Evolutionary conservation across 2,113 vertebrate species (phyloP).

Genomic region (Dicaeum eximium): DNA sequence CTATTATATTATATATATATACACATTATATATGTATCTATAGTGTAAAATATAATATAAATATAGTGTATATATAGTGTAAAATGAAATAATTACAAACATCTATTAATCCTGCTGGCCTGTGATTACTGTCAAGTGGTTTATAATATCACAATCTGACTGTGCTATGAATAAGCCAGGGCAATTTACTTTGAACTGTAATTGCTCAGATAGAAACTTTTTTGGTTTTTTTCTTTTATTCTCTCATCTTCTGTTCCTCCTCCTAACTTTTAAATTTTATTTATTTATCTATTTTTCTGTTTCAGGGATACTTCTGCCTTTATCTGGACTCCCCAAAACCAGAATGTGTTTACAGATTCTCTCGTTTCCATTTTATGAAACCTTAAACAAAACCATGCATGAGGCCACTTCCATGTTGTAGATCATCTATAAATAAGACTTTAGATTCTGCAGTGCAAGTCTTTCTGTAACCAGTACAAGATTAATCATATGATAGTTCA

Average conservation of each 20-base stretch:
- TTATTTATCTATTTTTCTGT: not conserved
- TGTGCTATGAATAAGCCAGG: not conserved
- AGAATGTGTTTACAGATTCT: not conserved
- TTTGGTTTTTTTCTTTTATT: not conserved
- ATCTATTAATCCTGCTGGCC: not conserved
- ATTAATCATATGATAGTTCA: accelerated
- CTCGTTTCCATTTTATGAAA: not conserved
- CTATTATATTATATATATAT: too few relatives aligned
- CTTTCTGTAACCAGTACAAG: not conserved
- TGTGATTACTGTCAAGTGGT: slow-evolving; percentile 43
- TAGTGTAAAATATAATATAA: too few relatives aligned
- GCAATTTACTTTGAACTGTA: slow-evolving; percentile 34
- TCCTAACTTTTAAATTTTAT: not conserved
- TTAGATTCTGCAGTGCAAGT: not conserved
- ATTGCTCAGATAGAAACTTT: slow-evolving; percentile 17
- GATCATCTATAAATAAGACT: not conserved
- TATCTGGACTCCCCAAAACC: not conserved
- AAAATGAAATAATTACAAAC: slow-evolving; percentile 44
- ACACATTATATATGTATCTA: too few relatives aligned
- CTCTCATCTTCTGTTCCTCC: not conserved
- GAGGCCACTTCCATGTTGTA: not conserved
- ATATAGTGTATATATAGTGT: too few relatives aligned
- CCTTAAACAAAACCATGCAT: not conserved
- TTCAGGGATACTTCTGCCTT: not conserved
- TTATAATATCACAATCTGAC: not conserved